These are phyloP conservation scores for Nothocercus julius DNA, from an alignment of 2,113 vertebrate genomes.

Conservation along the genomic window DNA sequence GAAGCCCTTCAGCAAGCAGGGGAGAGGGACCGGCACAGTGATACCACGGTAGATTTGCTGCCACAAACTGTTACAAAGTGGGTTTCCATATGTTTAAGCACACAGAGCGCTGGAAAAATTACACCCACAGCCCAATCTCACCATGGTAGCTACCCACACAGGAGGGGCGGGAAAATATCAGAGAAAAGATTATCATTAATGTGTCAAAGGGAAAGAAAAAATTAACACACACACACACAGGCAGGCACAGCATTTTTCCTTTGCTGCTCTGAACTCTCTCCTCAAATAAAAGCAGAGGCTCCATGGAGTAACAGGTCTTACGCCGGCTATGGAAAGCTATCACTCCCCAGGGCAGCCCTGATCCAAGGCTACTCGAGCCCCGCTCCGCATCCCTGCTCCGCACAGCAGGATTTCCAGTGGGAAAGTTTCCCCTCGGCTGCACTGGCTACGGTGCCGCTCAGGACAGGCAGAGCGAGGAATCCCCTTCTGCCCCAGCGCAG, in stretches of 20 bases:
- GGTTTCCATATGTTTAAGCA: conserved; percentile 67
- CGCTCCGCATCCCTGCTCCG: background rate
- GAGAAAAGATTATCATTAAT: conserved; percentile 14
- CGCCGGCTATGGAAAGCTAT: background rate
- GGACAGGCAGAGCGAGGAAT: background rate
- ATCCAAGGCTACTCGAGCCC: background rate
- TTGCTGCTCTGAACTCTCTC: background rate
- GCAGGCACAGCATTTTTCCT: background rate
- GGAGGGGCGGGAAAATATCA: background rate
- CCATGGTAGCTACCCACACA: conserved; percentile 79
- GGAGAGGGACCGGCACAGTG: background rate
- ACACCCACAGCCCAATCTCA: conserved; percentile 73
- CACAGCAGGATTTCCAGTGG: background rate
- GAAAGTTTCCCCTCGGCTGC: background rate
- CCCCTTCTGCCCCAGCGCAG: background rate
- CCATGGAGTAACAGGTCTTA: accelerated
- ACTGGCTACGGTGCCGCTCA: accelerated
- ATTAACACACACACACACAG: no score
- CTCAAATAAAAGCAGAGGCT: background rate
- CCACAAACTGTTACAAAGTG: conserved; percentile 58
- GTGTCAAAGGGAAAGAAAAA: conserved; percentile 21
- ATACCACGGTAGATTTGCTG: conserved; percentile 21
- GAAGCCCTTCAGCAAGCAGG: background rate
- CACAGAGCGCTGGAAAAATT: conserved; percentile 56
- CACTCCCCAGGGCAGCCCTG: background rate